phyloP scores from a whole-genome alignment of 1,140 invertebrate species.

The Ylistrum balloti region DNA sequence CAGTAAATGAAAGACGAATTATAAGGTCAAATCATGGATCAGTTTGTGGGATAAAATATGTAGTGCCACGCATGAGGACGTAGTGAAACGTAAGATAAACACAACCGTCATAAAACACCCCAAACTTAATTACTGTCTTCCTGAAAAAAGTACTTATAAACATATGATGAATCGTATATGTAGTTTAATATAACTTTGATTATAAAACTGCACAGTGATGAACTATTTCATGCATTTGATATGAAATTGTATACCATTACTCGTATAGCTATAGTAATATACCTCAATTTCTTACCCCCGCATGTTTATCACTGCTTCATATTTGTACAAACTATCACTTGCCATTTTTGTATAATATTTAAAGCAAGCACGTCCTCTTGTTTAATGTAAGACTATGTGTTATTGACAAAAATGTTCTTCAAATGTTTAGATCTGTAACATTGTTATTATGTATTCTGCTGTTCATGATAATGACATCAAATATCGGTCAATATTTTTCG shows the following conservation, averaged over 20 bases:
- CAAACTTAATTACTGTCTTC: slow-evolving; percentile 68
- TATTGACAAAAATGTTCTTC: background rate
- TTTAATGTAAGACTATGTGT: no score
- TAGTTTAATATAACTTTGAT: slow-evolving; percentile 56
- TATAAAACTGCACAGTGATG: background rate
- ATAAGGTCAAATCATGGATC: slow-evolving; percentile 37
- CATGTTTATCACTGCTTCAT: no score
- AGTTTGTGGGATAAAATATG: slow-evolving; percentile 66
- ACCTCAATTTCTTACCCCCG: no score
- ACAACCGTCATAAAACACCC: slow-evolving; percentile 63
- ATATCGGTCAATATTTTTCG: background rate
- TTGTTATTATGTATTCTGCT: no score
- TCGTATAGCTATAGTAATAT: no score
- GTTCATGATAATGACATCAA: no score
- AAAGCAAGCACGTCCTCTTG: no score
- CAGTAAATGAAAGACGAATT: slow-evolving; percentile 64
- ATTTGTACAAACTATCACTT: no score
- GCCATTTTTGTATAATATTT: no score
- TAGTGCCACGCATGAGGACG: background rate
- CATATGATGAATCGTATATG: slow-evolving; percentile 62
- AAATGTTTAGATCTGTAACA: background rate
- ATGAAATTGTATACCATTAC: no score
- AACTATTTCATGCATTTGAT: no score
- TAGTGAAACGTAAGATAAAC: slow-evolving; percentile 61
- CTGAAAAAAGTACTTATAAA: slow-evolving; percentile 49